Evolutionary conservation across 2,888 invertebrate genomes (phyloP).

Genomic region (Tenthredo mesomela): DNA sequence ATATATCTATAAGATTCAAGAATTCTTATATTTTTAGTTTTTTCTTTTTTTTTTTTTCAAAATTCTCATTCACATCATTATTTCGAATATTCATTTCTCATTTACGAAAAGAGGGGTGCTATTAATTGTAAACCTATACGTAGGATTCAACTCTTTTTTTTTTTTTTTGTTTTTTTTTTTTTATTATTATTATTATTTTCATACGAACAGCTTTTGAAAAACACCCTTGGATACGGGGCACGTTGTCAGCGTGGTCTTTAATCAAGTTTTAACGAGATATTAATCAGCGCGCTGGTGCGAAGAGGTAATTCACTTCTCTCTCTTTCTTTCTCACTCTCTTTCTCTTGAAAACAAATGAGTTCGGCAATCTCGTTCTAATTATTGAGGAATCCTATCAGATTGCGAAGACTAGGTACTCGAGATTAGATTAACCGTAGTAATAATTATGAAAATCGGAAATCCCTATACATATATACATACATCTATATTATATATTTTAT

Average conservation of each 20-base stretch:
- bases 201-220: slow-evolving; percentile 24
- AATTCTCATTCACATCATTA: neutral
- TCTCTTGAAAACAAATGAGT: slow-evolving; percentile 29
- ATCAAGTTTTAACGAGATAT: slow-evolving; percentile 48
- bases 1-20: neutral
- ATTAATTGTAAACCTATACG: neutral
- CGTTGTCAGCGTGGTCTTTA: slow-evolving; percentile 40
- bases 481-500: too few species aligned
- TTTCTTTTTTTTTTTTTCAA: neutral
- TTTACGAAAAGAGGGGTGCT: too few species aligned
- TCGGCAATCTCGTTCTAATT: slow-evolving; percentile 30
- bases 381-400: slow-evolving; percentile 45
- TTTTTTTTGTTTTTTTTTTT: too few species aligned
- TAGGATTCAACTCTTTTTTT: neutral
- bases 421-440: slow-evolving; percentile 27
- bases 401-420: slow-evolving; percentile 8
- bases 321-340: neutral
- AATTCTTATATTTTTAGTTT: neutral
- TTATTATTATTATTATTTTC: neutral
- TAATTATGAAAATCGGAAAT: slow-evolving; percentile 6
- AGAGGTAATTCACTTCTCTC: slow-evolving; percentile 17
- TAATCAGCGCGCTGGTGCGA: slow-evolving; percentile 38
- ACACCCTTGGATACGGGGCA: slow-evolving; percentile 14
- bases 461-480: neutral
- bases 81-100: neutral